phyloP scores from a whole-genome alignment of 2,113 vertebrate genomes.

The Copsychus sechellarum region DNA sequence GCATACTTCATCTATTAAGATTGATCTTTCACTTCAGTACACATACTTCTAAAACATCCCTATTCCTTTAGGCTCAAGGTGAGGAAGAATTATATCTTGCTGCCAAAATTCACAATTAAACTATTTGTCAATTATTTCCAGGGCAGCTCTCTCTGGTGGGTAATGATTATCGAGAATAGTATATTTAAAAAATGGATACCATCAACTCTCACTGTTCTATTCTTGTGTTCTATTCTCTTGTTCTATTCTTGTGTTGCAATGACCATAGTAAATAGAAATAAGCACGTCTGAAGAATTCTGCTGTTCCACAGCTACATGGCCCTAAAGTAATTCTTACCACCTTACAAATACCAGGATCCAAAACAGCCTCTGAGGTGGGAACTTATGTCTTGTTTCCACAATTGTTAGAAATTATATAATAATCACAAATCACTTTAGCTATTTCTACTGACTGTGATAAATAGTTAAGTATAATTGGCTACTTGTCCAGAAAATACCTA shows the following conservation, averaged over 20 bases:
- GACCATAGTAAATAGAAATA: background rate
- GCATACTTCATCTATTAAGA: background rate
- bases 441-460: background rate
- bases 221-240: too few species aligned
- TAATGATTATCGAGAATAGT: background rate
- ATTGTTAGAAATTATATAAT: background rate
- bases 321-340: background rate
- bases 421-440: background rate
- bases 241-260: background rate
- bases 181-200: background rate
- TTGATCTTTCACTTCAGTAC: conserved; percentile 7
- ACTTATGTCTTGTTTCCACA: background rate
- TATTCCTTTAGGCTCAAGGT: background rate
- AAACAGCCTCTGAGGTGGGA: background rate
- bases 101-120: background rate
- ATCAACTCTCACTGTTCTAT: background rate
- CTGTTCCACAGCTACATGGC: background rate
- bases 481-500: background rate
- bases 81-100: background rate
- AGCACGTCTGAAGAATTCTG: background rate
- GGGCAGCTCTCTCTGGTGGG: background rate
- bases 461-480: background rate
- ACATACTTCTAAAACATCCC: background rate
- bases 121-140: background rate
- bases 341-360: background rate